Conservation (phyloP, 2,888 invertebrate species). For the Octonoba sinensis region DNA sequence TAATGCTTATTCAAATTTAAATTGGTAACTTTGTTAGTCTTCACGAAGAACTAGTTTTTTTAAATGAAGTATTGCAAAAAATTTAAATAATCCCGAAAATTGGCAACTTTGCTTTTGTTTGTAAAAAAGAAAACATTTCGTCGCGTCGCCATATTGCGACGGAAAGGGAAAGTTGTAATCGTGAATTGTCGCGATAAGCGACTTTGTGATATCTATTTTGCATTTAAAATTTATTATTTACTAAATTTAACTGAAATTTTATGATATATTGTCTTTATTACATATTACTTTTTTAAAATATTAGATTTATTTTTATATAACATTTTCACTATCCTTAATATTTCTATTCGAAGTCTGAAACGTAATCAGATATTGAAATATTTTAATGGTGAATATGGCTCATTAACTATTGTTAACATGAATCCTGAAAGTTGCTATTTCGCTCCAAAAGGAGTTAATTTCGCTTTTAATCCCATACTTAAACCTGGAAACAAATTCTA, state of each 20-base stretch:
- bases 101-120: background rate
- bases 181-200: slow-evolving; percentile 20
- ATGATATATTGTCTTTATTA: no score
- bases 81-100: background rate
- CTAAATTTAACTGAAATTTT: no score
- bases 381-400: slow-evolving; percentile 44
- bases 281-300: no score
- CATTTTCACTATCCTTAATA: background rate
- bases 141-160: slow-evolving; percentile 62
- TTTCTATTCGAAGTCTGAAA: background rate
- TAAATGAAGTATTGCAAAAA: background rate
- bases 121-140: slow-evolving; percentile 17
- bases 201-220: background rate
- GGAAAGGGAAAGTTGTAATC: slow-evolving; percentile 13
- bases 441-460: slow-evolving; percentile 52
- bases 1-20: background rate
- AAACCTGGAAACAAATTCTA: slow-evolving; percentile 40
- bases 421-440: slow-evolving; percentile 26
- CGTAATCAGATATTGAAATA: slow-evolving; percentile 6
- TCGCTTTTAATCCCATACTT: slow-evolving; percentile 6
- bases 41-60: background rate
- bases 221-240: no score
- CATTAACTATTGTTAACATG: slow-evolving; percentile 52
- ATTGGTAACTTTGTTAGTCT: background rate
- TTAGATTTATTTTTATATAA: background rate